Conservation (phyloP, 1,140 invertebrate species). For the Hestina assimilis region DNA sequence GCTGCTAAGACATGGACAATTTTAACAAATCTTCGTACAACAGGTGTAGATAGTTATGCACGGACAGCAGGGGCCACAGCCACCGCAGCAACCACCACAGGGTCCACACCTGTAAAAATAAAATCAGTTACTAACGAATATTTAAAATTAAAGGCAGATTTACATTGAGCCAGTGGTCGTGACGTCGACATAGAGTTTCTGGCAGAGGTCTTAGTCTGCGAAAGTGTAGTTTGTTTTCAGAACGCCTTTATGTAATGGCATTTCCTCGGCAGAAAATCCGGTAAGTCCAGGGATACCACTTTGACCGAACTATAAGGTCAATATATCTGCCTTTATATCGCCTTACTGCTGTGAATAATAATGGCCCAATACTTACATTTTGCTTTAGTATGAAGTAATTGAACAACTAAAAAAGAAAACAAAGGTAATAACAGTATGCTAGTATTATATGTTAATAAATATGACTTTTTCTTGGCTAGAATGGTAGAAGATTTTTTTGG, state of each 20-base stretch:
- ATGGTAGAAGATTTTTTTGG: conserved; percentile 34
- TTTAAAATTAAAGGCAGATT: background rate
- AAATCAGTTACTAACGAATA: background rate
- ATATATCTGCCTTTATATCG: too few relatives aligned
- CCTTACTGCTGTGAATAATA: background rate
- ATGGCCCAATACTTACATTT: conserved; percentile 40
- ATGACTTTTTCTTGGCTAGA: background rate
- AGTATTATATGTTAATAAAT: conserved; percentile 7
- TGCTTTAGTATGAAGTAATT: conserved; percentile 9
- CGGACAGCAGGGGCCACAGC: conserved; percentile 52
- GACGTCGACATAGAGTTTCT: too few relatives aligned
- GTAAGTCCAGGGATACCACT: too few relatives aligned
- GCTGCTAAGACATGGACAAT: conserved; percentile 6
- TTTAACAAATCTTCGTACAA: conserved; percentile 69
- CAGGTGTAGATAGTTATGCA: conserved; percentile 66
- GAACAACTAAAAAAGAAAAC: background rate
- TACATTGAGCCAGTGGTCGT: too few relatives aligned
- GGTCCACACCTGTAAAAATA: conserved; percentile 46
- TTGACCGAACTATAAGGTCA: too few relatives aligned
- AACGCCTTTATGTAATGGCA: too few relatives aligned
- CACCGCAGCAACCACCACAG: conserved; percentile 44
- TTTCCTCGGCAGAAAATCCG: too few relatives aligned
- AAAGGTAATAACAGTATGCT: background rate
- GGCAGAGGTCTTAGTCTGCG: too few relatives aligned
- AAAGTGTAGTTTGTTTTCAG: too few relatives aligned